These are phyloP conservation scores for Catharus minimus DNA, from an alignment of 2,113 vertebrate genomes.

Conservation along the genomic window DNA sequence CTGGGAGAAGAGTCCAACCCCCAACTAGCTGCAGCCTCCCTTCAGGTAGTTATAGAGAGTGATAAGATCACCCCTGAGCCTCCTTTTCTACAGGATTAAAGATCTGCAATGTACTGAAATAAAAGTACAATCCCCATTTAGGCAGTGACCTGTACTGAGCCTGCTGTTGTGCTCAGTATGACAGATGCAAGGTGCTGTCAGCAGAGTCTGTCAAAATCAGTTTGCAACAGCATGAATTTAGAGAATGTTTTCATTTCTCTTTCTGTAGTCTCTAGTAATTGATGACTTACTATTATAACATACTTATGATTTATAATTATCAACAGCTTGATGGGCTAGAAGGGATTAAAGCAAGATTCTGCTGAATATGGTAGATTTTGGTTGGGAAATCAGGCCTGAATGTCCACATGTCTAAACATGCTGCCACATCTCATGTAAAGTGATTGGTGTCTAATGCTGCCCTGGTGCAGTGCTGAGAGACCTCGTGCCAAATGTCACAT, in stretches of 20 bases:
- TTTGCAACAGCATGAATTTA: not conserved
- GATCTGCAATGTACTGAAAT: not conserved
- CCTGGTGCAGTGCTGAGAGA: fast-evolving
- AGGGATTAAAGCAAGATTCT: not conserved
- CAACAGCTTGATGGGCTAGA: not conserved
- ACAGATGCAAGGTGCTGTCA: not conserved
- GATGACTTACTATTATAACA: not conserved
- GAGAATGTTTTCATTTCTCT: not conserved
- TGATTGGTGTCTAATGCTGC: not conserved
- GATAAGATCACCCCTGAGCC: not conserved
- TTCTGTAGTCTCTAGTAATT: not conserved
- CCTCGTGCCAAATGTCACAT: not conserved
- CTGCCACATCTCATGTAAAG: not conserved
- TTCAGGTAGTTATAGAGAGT: not conserved
- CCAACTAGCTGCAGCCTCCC: not conserved
- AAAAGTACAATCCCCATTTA: not conserved
- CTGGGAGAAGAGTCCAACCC: not conserved
- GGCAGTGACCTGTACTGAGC: not conserved
- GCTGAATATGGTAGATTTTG: not conserved
- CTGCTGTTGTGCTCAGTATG: not conserved
- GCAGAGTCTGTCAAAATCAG: not conserved
- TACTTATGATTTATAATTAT: not conserved
- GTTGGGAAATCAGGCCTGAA: not conserved
- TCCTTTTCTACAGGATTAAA: not conserved
- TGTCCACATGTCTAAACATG: fast-evolving